A percentile compares a stretch with the other conserved stretches of the same genome.
Evolutionary conservation across 2,888 invertebrate species (phyloP).

Genomic region (Folsomia candida): DNA sequence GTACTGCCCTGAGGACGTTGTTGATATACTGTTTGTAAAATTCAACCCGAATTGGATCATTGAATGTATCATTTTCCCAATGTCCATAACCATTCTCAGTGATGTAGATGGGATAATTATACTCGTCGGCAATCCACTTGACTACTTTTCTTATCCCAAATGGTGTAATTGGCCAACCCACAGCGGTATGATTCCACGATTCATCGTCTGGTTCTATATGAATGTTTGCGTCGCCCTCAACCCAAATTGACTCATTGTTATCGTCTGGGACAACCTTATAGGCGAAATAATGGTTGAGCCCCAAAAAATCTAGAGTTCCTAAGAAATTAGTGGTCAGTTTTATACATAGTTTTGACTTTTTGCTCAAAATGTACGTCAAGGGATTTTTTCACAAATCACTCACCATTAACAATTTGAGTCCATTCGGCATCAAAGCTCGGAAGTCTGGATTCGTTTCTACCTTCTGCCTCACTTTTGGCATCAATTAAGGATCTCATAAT

Average conservation of each 20-base stretch:
- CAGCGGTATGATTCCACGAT: slow-evolving; percentile 38
- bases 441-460: slow-evolving; percentile 35
- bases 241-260: slow-evolving; percentile 13
- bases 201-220: slow-evolving; percentile 28
- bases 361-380: not conserved
- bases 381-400: slow-evolving; percentile 6
- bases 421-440: slow-evolving; percentile 36
- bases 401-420: slow-evolving; percentile 40
- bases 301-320: slow-evolving; percentile 44
- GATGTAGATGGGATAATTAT: slow-evolving; percentile 37
- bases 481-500: slow-evolving; percentile 42
- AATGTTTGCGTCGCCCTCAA: slow-evolving; percentile 38
- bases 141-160: slow-evolving; percentile 42
- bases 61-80: slow-evolving; percentile 19
- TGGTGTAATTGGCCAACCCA: slow-evolving; percentile 40
- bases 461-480: slow-evolving; percentile 32
- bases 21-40: slow-evolving; percentile 43
- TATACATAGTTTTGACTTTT: not conserved
- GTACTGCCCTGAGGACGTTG: slow-evolving; percentile 43
- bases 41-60: slow-evolving; percentile 32
- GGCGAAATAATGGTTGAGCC: slow-evolving; percentile 46
- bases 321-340: slow-evolving; percentile 22
- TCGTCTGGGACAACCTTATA: slow-evolving; percentile 14
- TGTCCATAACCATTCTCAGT: slow-evolving; percentile 47
- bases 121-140: slow-evolving; percentile 41